These are phyloP conservation scores for Exephanes ischioxanthus DNA, from an alignment of 2,888 invertebrate genomes.

Conservation along the genomic window DNA sequence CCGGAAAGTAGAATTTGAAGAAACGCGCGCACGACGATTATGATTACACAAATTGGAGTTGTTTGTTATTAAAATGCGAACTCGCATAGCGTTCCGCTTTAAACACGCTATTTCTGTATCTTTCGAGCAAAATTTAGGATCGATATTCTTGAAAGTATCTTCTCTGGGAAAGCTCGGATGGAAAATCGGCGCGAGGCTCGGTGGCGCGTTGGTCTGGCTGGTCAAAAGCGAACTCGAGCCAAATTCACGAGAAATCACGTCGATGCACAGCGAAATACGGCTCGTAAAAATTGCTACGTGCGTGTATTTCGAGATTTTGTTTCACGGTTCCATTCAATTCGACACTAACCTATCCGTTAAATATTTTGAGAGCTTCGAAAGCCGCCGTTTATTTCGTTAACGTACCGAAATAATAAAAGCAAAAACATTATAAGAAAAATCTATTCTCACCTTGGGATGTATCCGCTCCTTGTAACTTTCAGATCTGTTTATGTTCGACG, in stretches of 20 bases:
- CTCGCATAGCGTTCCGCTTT: not conserved
- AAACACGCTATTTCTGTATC: not conserved
- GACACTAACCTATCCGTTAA: not conserved
- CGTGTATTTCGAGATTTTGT: slow-evolving; percentile 32
- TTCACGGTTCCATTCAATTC: slow-evolving; percentile 40
- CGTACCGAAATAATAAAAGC: slow-evolving; percentile 24
- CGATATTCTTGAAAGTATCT: slow-evolving; percentile 11
- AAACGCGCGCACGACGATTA: not conserved
- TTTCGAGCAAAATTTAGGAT: not conserved
- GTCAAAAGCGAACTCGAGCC: slow-evolving; percentile 22
- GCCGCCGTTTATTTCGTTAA: not conserved
- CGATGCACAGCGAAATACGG: slow-evolving; percentile 45
- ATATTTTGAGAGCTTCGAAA: not conserved
- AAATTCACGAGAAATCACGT: slow-evolving; percentile 14
- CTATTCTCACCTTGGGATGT: slow-evolving; percentile 85
- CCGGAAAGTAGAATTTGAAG: not conserved
- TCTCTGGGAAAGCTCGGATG: slow-evolving; percentile 13
- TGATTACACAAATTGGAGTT: not conserved
- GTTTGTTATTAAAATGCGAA: not conserved
- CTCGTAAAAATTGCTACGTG: slow-evolving; percentile 36
- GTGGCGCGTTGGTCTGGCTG: not conserved
- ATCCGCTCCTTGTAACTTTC: slow-evolving; percentile 91
- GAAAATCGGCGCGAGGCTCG: not conserved
- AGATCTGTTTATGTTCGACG: slow-evolving; percentile 87
- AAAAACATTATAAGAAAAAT: not conserved